Evolutionary conservation across 2,113 vertebrate species (phyloP).

Genomic region (Psephotus haematonotus): DNA sequence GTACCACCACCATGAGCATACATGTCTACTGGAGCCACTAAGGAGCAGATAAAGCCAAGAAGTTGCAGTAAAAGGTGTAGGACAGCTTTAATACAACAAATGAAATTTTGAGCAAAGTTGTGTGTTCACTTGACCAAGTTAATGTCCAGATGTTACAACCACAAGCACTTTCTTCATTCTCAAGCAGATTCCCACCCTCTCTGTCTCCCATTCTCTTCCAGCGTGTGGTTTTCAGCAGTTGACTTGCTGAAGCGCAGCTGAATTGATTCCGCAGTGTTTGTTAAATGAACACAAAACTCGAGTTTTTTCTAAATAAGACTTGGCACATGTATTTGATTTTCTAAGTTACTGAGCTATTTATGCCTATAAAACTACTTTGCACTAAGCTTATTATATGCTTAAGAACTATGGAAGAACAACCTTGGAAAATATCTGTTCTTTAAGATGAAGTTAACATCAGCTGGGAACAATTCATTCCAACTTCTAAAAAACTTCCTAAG

Average conservation of each 20-base stretch:
- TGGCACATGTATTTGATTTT: conserved; percentile 26
- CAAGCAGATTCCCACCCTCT: background rate
- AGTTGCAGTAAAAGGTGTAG: background rate
- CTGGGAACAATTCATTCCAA: background rate
- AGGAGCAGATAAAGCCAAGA: background rate
- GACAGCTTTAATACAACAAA: background rate
- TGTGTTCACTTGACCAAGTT: background rate
- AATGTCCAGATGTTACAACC: background rate
- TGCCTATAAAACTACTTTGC: conserved; percentile 47
- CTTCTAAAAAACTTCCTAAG: background rate
- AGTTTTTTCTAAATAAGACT: conserved; percentile 1
- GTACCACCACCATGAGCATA: background rate
- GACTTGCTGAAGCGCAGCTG: background rate
- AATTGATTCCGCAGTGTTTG: background rate
- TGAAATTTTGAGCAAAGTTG: background rate
- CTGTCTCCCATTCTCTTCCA: background rate
- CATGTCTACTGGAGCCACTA: background rate
- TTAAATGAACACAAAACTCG: background rate
- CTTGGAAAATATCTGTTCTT: conserved; percentile 27
- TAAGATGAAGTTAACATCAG: conserved; percentile 16
- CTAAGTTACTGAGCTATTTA: conserved; percentile 15
- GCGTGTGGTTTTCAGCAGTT: background rate
- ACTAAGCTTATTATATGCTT: background rate
- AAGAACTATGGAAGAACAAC: background rate
- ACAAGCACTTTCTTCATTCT: background rate